These are phyloP conservation scores for Apamea monoglypha DNA, from an alignment of 2,888 invertebrate genomes.

Conservation along the genomic window DNA sequence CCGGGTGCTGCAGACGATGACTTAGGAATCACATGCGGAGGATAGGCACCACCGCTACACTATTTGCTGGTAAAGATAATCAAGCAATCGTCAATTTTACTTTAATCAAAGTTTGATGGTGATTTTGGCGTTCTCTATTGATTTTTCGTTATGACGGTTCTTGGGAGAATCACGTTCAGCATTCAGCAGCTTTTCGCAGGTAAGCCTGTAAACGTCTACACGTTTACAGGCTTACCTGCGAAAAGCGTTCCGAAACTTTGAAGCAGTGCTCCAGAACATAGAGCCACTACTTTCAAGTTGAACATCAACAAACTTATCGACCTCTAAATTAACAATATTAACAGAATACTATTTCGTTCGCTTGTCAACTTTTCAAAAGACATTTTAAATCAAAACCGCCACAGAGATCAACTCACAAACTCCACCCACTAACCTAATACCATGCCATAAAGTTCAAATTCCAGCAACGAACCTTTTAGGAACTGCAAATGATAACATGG, in stretches of 20 bases:
- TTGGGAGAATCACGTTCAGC: background rate
- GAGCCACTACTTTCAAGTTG: background rate
- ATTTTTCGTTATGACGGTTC: background rate
- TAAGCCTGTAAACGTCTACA: too few relatives aligned
- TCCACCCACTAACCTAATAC: background rate
- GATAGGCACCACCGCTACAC: background rate
- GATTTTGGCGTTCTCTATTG: background rate
- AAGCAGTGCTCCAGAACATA: background rate
- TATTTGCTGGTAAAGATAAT: background rate
- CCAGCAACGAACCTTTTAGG: background rate
- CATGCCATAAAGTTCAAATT: conserved; percentile 10
- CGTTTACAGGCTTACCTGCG: too few relatives aligned
- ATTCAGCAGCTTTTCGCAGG: too few relatives aligned
- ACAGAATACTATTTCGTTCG: conserved; percentile 43
- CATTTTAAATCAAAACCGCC: conserved; percentile 13
- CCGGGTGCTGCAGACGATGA: background rate
- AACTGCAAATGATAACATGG: conserved; percentile 27
- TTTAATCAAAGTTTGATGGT: too few relatives aligned
- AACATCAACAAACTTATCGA: background rate
- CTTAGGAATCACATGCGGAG: background rate
- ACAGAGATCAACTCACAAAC: background rate
- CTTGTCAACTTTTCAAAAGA: conserved; percentile 49
- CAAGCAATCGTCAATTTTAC: background rate
- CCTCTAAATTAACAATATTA: conserved; percentile 28
- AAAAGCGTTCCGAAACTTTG: background rate